Base-by-base conservation (phyloP, 1,140 invertebrate species). In the Ooceraea biroi region DNA sequence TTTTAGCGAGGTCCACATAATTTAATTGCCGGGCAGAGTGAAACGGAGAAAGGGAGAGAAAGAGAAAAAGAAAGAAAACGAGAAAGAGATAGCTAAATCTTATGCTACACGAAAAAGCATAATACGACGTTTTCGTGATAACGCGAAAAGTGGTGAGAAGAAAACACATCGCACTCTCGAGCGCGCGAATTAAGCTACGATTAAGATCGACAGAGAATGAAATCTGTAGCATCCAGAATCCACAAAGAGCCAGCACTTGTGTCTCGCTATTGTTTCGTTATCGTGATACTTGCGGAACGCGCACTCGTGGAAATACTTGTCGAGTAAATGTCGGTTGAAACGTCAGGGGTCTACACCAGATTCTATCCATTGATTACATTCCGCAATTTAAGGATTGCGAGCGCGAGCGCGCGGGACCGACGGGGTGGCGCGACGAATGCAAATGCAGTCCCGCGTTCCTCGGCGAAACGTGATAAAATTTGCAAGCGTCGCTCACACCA, bases 381-480 rank as follows among this genome's bases (percentile, higher is more conserved):
- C 36, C 76, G 76, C 76, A 71, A 80, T 80, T 80, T 80, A 80
- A 80, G 76, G 76, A 80, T 71, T 80, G 76, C 65, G 65, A 57
- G 48, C 46, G 65, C 76, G 76, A 80, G 36, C 76, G 65, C 50
- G 46, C 76, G 65, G 76, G 46, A 50, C 36, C 76, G 76, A 68
- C 63, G 74, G 27, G 52, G 52, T 5, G 63, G 41, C 36, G 76
- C 76, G 76, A 80, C 76, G 65, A 80, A 80, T 80, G 76, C 76
- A 71, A 80, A 80, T 80, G 76, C 22, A 80, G 36, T 36, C 36
- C 44, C 76, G 76, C 76, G 76, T 80, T 80, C 65, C 76, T 80
- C 76, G 68, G 36, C 65, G 63, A 30, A 80, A 80, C 76, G 76
- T 80, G 76, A 80, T 80, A 80, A 80, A 80, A 80, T 80, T 80